phyloP scores from a whole-genome alignment of 2,113 vertebrate genomes.

The Indri indri region DNA sequence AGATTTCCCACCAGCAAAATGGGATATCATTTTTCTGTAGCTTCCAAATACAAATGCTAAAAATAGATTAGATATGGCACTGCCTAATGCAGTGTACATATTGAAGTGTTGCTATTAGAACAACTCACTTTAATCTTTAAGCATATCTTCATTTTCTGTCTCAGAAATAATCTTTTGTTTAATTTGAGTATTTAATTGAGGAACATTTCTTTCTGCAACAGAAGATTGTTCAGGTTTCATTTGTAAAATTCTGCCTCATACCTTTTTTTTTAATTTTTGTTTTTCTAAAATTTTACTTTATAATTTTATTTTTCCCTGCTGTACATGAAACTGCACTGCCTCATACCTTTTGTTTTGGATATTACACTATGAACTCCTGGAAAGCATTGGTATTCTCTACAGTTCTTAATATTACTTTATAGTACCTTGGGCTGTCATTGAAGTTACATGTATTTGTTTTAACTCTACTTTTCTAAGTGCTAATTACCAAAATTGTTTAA shows the following conservation, averaged over 20 bases:
- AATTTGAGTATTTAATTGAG: not conserved
- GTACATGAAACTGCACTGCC: not conserved
- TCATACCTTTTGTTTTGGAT: not conserved
- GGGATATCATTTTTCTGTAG: not conserved
- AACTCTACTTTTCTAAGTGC: not conserved
- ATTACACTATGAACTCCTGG: not conserved
- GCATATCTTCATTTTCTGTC: not conserved
- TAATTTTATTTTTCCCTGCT: too few species aligned
- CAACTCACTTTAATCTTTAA: not conserved
- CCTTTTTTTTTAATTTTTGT: not conserved
- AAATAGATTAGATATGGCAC: not conserved
- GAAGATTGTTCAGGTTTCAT: not conserved
- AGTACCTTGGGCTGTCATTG: not conserved
- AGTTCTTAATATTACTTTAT: not conserved
- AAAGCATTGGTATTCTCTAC: not conserved
- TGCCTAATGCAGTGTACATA: not conserved
- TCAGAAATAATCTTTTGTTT: slow-evolving; percentile 29
- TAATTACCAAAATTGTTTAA: not conserved
- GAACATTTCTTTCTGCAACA: not conserved
- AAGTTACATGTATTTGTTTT: not conserved
- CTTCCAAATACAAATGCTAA: not conserved
- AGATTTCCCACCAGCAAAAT: not conserved
- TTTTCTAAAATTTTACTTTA: too few species aligned
- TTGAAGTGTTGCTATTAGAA: not conserved
- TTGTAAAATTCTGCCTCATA: slow-evolving; percentile 6